Percentiles rank a stretch among this genome's conserved stretches.
Evolutionary conservation across 2,113 vertebrate genomes (phyloP).

Genomic region (Tachysurus vachellii): DNA sequence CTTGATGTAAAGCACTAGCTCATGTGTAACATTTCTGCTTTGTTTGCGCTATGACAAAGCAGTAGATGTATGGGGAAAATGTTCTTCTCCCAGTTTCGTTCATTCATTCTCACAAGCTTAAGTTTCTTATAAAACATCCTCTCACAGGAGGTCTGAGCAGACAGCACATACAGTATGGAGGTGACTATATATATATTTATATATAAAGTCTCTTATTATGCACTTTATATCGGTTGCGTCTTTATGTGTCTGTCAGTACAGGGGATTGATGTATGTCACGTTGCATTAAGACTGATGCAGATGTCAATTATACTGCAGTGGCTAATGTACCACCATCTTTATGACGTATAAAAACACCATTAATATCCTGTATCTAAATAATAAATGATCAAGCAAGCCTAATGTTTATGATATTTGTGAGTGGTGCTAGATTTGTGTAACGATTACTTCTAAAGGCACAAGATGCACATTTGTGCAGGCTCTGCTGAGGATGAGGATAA

Average conservation of each 20-base stretch:
- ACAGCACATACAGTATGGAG: slow-evolving; percentile 14
- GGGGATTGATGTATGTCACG: slow-evolving; percentile 50
- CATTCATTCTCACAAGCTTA: slow-evolving; percentile 14
- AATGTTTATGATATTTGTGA: slow-evolving; percentile 34
- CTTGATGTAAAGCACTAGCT: not conserved
- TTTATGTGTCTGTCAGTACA: slow-evolving; percentile 24
- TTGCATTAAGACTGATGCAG: slow-evolving; percentile 47
- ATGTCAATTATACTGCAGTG: slow-evolving; percentile 15
- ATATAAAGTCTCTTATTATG: slow-evolving; percentile 33
- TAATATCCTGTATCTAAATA: slow-evolving; percentile 28
- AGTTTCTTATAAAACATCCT: slow-evolving; percentile 2
- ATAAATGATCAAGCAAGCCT: slow-evolving; percentile 8
- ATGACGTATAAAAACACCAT: slow-evolving; percentile 17
- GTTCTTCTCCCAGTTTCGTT: not conserved
- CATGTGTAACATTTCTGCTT: not conserved
- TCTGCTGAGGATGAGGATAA: not conserved
- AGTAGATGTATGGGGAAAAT: slow-evolving; percentile 12
- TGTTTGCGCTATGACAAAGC: slow-evolving; percentile 8
- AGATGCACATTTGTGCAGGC: not conserved
- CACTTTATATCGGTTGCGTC: slow-evolving; percentile 46
- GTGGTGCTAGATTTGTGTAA: not conserved
- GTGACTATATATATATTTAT: not conserved
- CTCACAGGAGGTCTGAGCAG: not conserved
- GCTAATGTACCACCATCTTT: not conserved
- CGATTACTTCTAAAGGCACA: slow-evolving; percentile 2